phyloP scores from a whole-genome alignment of 2,797 vertebrate species.

The Xiphorhynchus erythropygius region DNA sequence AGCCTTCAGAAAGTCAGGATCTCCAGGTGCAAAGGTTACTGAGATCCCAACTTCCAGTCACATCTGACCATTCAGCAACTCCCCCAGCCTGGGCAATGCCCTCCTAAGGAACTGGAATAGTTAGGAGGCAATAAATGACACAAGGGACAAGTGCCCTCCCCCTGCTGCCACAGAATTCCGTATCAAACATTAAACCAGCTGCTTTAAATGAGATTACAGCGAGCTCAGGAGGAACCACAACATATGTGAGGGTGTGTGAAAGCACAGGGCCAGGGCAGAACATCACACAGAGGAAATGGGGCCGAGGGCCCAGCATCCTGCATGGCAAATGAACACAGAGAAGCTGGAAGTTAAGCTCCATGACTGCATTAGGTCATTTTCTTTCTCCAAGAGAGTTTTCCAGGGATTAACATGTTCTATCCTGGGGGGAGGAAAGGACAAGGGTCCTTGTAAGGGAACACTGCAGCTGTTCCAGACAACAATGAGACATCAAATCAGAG shows the following conservation, averaged over 20 bases:
- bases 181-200: neutral
- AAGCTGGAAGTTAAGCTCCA: neutral
- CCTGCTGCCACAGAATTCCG: neutral
- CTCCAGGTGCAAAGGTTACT: neutral
- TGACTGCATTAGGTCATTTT: neutral
- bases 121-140: neutral
- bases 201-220: neutral
- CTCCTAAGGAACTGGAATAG: neutral
- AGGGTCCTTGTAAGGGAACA: neutral
- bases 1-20: neutral
- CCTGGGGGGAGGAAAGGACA: neutral
- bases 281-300: accelerated
- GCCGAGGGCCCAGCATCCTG: neutral
- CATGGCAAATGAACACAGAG: accelerated
- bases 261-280: neutral
- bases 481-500: neutral
- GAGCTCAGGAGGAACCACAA: neutral
- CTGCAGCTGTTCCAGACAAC: neutral
- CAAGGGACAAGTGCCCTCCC: neutral
- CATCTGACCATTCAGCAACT: neutral
- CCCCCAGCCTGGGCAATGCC: neutral
- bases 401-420: neutral
- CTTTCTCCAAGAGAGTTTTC: neutral
- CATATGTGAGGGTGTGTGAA: neutral
- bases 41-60: neutral